Evolutionary conservation across 2,113 vertebrate species (phyloP).

Genomic region (Zosterops pallidus): DNA sequence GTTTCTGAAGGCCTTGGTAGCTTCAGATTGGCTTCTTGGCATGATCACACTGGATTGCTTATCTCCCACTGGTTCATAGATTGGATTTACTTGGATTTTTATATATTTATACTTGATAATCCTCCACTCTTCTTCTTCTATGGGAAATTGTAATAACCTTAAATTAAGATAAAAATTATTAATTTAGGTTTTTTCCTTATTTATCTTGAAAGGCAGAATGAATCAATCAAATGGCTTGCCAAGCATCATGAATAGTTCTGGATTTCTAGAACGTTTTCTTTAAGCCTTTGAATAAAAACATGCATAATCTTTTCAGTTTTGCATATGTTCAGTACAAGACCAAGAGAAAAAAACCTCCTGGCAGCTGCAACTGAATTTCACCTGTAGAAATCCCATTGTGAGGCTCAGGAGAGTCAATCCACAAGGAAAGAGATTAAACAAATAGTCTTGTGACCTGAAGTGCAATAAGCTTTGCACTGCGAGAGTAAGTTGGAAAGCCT

Average conservation of each 20-base stretch:
- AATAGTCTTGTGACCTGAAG: background rate
- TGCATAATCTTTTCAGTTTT: background rate
- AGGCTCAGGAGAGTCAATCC: background rate
- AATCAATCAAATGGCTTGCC: background rate
- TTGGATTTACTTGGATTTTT: background rate
- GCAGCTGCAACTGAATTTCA: background rate
- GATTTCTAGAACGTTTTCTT: background rate
- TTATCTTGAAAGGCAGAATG: background rate
- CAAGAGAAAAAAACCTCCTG: background rate
- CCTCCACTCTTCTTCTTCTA: background rate
- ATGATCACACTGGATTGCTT: background rate
- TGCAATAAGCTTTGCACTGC: slow-evolving; percentile 2
- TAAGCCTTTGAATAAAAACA: background rate
- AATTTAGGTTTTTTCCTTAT: background rate
- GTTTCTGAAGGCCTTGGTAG: background rate
- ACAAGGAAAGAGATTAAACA: slow-evolving; percentile 22
- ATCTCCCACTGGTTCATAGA: background rate
- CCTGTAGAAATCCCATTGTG: background rate
- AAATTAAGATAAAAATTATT: background rate
- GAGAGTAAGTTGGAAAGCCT: slow-evolving; percentile 1
- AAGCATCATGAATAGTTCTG: background rate
- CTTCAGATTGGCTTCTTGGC: background rate
- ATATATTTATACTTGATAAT: background rate
- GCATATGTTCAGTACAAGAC: background rate
- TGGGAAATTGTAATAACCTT: background rate